These are phyloP conservation scores for Drosophila sechellia DNA, from an alignment of 1,140 invertebrate species.

Conservation along the genomic window DNA sequence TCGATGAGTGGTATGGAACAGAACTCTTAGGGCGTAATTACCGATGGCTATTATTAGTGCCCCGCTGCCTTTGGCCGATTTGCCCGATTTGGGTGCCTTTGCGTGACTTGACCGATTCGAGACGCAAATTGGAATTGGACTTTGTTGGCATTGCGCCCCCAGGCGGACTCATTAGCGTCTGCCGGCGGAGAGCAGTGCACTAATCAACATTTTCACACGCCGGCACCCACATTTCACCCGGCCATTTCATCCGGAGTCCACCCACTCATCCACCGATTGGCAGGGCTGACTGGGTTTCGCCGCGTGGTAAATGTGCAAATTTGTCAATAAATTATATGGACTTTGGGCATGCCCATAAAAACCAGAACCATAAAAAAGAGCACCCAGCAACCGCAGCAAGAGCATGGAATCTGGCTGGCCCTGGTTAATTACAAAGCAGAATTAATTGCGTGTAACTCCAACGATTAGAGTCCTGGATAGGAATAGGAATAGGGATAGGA, in stretches of 20 bases:
- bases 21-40: slow-evolving; percentile 73
- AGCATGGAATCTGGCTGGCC: slow-evolving; percentile 9
- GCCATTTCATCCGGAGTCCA: not conserved
- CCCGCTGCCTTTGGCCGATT: slow-evolving; percentile 33
- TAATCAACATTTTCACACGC: slow-evolving; percentile 69
- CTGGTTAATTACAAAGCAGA: slow-evolving; percentile 80
- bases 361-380: slow-evolving; percentile 64
- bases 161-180: slow-evolving; percentile 60
- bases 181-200: slow-evolving; percentile 31
- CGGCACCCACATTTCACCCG: slow-evolving; percentile 24
- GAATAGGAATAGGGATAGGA: slow-evolving; percentile 16
- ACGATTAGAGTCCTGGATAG: slow-evolving; percentile 64
- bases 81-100: slow-evolving; percentile 2
- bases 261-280: not conserved
- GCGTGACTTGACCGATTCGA: slow-evolving; percentile 64
- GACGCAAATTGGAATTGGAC: slow-evolving; percentile 70
- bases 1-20: slow-evolving; percentile 29
- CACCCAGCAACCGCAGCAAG: slow-evolving; percentile 17
- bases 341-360: slow-evolving; percentile 70
- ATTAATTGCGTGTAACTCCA: slow-evolving; percentile 79
- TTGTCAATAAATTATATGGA: slow-evolving; percentile 79
- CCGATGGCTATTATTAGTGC: slow-evolving; percentile 65
- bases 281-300: not conserved
- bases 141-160: slow-evolving; percentile 51
- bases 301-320: slow-evolving; percentile 65